These are phyloP conservation scores for Lithobates sylvaticus DNA, from an alignment of 2,797 vertebrate genomes.

Conservation along the genomic window DNA sequence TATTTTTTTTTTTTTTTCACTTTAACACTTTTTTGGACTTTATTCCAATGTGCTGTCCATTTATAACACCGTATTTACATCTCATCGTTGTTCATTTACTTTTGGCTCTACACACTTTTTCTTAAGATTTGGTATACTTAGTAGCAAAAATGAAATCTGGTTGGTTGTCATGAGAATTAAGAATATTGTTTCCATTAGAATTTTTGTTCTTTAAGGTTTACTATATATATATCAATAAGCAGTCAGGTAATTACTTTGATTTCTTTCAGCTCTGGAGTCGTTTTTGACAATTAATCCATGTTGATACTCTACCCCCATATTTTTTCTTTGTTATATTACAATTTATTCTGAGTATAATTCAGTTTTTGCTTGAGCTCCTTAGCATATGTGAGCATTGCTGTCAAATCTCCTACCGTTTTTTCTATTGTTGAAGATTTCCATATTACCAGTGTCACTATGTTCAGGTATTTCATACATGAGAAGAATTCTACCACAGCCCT, in stretches of 20 bases:
- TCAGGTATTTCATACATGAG: conserved; percentile 39
- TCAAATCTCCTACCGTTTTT: conserved; percentile 7
- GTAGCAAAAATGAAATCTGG: not conserved
- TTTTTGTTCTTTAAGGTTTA: not conserved
- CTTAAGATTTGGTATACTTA: too few species aligned
- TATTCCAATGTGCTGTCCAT: too few species aligned
- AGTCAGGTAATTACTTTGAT: not conserved
- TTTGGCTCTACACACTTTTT: too few species aligned
- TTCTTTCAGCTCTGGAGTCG: not conserved
- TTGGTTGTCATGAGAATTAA: not conserved
- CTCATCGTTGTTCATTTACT: too few species aligned
- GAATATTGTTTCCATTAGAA: not conserved
- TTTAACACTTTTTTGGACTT: too few species aligned
- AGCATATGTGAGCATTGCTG: conserved; percentile 17
- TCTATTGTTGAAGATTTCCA: conserved; percentile 29
- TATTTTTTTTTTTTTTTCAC: too few species aligned
- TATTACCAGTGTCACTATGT: not conserved
- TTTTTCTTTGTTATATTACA: conserved; percentile 9
- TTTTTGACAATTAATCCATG: not conserved
- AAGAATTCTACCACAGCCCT: conserved; percentile 22
- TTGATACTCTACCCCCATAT: not conserved
- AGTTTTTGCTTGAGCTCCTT: conserved; percentile 19
- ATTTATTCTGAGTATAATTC: conserved; percentile 15
- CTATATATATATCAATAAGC: not conserved
- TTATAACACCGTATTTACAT: too few species aligned